Evolutionary conservation across 2,888 invertebrate genomes (phyloP), one percentile per base, ranked within the genome.

Genomic region (Drosophila prostipennis): DNA sequence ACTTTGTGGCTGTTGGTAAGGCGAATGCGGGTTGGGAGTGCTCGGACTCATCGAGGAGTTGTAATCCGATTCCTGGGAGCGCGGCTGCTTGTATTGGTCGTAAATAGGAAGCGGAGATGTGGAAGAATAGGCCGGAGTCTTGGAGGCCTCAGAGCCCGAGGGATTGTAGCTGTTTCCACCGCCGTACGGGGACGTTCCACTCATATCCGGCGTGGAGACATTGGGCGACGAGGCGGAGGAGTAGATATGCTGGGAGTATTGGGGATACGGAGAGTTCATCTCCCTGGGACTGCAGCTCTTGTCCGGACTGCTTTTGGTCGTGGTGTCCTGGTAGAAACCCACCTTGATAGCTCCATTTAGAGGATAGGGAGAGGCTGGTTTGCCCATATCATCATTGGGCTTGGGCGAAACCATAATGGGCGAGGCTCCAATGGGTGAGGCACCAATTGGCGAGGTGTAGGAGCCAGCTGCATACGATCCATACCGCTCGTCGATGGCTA

Each of bases 301-400:
- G 79, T 96, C 96, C 0, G 96, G 96, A 81, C 96, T 96, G 82
- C 96, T 96, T 89, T 96, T 96, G 5, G 95, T 95, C 0, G 96
- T 96, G n/a, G 96, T 95, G 80, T 97, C 97, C 91, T 97, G 97
- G 91, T 97, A 97, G 91, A 97, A 97, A 4, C 97, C 97, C 37
- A 96, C 97, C 78, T 97, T 94, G 6, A 97, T 95, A 5, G 96
- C 95, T 1, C 96, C 96, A 86, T 96, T 96, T n/a, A 96, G 93
- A 0, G 96, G 95, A 89, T 96, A 95, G 0, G 92, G 91, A 0
- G 94, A 92, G 6, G 95, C 94, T 8, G 80, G 87, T 77, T 94
- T 94, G 80, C 94, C 94, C 32, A 91, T 89, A 8, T 91, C 91
- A 48, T 95, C 94, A 73, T 96, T 96, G 0, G 95, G 95, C 73